Evolutionary conservation across 92 coral and sea anemone genomes (phyloP).

Genomic region (Montipora capitata): DNA sequence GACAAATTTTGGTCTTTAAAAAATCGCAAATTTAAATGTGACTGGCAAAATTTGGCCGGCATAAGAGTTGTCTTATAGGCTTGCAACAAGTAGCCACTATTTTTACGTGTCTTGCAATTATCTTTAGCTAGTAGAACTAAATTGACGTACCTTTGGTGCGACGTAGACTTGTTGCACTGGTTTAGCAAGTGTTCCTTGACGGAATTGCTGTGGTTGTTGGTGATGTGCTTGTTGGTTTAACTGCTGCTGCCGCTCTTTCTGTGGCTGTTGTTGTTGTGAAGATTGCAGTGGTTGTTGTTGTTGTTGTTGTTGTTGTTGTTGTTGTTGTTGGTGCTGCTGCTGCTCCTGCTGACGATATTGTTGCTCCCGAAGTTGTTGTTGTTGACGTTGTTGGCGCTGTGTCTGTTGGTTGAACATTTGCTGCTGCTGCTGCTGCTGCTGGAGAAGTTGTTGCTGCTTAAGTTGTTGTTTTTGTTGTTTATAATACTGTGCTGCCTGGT

Average conservation of each 20-base stretch:
- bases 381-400: constrained; percentile 6
- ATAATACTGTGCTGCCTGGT: constrained; percentile 25
- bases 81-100: no score
- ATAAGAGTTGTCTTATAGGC: no score
- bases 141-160: constrained; percentile 29
- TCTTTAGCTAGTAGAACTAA: not conserved
- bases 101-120: no score
- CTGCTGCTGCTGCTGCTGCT: constrained; percentile 2
- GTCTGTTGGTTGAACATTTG: constrained; percentile 1
- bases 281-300: not conserved
- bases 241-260: no score
- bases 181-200: not conserved
- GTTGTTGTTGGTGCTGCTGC: constrained; percentile 20
- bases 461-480: constrained; percentile 10
- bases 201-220: constrained; percentile 6
- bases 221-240: not conserved
- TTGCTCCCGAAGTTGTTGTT: not conserved
- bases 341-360: constrained; percentile 4
- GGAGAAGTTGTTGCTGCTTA: constrained; percentile 10
- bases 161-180: constrained; percentile 10
- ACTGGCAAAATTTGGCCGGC: no score
- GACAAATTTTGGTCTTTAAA: no score
- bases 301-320: not conserved
- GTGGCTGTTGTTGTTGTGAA: not conserved
- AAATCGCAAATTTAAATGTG: no score